These are phyloP conservation scores for Chaetophractus vellerosus DNA, from an alignment of 2,797 vertebrate genomes.

Conservation along the genomic window DNA sequence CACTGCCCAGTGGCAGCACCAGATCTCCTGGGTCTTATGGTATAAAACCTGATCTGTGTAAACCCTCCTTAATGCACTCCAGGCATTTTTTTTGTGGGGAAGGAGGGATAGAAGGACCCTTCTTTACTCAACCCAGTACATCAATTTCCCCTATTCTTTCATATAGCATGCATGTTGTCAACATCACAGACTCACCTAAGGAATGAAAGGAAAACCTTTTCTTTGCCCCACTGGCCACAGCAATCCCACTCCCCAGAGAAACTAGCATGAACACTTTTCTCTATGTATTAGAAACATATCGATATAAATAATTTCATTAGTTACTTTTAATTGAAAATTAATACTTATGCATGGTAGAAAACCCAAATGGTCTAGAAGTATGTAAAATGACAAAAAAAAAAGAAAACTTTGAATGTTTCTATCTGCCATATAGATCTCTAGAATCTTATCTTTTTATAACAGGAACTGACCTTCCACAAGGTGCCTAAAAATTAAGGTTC, in stretches of 20 bases:
- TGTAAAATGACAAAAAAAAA: not conserved
- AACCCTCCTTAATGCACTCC: not conserved
- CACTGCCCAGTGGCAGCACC: not conserved
- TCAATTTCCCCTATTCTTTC: not conserved
- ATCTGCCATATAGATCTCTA: not conserved
- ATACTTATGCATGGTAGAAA: rapidly evolving
- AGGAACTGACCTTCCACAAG: not conserved
- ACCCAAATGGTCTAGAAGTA: not conserved
- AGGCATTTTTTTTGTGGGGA: not conserved
- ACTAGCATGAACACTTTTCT: not conserved
- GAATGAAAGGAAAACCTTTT: too few relatives aligned
- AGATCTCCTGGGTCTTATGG: not conserved
- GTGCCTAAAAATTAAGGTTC: not conserved
- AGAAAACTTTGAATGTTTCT: not conserved
- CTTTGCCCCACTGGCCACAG: not conserved
- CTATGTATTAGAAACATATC: not conserved
- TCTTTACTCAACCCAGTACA: not conserved
- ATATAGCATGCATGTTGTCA: rapidly evolving
- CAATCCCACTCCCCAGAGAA: not conserved
- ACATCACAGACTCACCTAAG: not conserved
- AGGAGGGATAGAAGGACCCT: not conserved
- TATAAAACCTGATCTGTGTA: not conserved
- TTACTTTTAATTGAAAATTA: not conserved
- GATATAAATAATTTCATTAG: not conserved
- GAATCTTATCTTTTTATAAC: not conserved